Percentiles rank a stretch among this genome's conserved stretches.
phyloP scores from a whole-genome alignment of 2,113 vertebrate genomes.

The Menidia beryllina region DNA sequence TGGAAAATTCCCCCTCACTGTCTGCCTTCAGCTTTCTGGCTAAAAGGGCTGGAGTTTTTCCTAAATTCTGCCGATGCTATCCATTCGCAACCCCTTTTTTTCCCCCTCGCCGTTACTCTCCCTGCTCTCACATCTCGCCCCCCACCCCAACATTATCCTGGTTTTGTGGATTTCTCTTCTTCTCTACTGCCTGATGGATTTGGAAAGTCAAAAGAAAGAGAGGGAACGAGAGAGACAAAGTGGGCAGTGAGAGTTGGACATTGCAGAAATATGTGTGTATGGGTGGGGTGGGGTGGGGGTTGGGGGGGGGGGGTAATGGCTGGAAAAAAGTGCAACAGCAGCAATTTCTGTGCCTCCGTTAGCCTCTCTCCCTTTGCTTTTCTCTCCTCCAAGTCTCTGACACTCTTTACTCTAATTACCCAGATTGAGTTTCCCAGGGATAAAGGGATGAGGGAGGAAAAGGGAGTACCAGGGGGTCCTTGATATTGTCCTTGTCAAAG shows the following conservation, averaged over 20 bases:
- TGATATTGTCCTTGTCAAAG: conserved; percentile 82
- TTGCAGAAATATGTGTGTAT: conserved; percentile 28
- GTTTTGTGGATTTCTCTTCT: conserved; percentile 67
- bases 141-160: conserved; percentile 51
- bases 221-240: conserved; percentile 16
- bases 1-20: conserved; percentile 37
- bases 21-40: conserved; percentile 45
- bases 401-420: conserved; percentile 82
- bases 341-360: conserved; percentile 65
- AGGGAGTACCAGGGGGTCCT: conserved; percentile 61
- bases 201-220: conserved; percentile 41
- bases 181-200: conserved; percentile 57
- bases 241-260: conserved; percentile 45
- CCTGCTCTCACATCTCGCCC: conserved; percentile 23
- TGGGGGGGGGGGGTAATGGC: conserved; percentile 25
- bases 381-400: conserved; percentile 64
- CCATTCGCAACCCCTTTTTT: conserved; percentile 46
- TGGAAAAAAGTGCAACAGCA: conserved; percentile 74
- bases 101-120: not conserved
- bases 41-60: conserved; percentile 42
- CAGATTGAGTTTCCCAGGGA: conserved; percentile 84
- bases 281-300: too few relatives aligned
- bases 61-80: conserved; percentile 67
- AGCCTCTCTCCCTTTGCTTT: conserved; percentile 17
- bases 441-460: conserved; percentile 53